Evolutionary conservation across 2,797 vertebrate genomes (phyloP).

Genomic region (Vultur gryphus): DNA sequence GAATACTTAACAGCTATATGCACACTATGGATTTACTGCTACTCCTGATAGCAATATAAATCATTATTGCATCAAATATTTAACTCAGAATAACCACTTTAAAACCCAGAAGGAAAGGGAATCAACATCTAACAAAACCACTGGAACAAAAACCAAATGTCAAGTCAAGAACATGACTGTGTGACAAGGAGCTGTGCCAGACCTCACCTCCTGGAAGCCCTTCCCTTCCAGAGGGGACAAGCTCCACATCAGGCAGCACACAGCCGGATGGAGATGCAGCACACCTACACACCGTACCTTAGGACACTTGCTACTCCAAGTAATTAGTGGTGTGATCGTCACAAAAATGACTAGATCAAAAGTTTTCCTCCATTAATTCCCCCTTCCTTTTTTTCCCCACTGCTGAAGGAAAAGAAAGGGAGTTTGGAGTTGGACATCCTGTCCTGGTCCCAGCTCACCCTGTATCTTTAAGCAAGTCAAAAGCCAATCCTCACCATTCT

Average conservation of each 20-base stretch:
- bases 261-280: not conserved
- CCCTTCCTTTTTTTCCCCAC: not conserved
- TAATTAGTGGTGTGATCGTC: not conserved
- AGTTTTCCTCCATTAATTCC: not conserved
- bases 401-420: not conserved
- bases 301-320: not conserved
- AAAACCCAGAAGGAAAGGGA: constrained; percentile 15
- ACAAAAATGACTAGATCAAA: not conserved
- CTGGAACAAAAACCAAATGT: not conserved
- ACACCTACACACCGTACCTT: not conserved
- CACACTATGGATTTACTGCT: not conserved
- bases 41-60: not conserved
- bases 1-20: not conserved
- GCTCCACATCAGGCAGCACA: not conserved
- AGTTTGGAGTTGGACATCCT: not conserved
- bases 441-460: constrained; percentile 4
- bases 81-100: constrained; percentile 21
- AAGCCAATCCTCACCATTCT: not conserved
- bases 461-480: not conserved
- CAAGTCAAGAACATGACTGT: not conserved
- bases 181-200: not conserved
- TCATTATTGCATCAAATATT: constrained; percentile 5
- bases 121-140: not conserved
- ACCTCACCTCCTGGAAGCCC: not conserved
- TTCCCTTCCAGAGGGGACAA: not conserved